Evolutionary conservation across 1,140 invertebrate genomes (phyloP).

Genomic region (Anoplolepis gracilipes): DNA sequence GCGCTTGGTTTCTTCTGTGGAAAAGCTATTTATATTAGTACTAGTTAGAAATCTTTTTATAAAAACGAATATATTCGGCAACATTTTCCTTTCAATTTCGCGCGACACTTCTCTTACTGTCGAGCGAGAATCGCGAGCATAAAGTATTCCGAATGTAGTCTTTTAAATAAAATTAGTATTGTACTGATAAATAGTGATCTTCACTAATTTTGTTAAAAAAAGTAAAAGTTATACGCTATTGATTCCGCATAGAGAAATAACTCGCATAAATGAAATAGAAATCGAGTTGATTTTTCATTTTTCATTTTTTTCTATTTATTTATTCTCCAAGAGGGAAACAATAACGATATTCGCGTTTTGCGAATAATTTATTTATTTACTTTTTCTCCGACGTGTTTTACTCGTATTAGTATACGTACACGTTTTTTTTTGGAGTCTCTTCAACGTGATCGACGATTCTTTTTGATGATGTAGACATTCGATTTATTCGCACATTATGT

Average conservation of each 20-base stretch:
- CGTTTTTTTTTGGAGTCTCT: conserved; percentile 26
- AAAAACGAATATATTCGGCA: conserved; percentile 5
- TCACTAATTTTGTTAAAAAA: not conserved
- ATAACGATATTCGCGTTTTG: conserved; percentile 37
- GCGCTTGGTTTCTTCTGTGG: conserved; percentile 44
- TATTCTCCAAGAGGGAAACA: conserved; percentile 30
- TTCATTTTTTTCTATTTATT: conserved; percentile 66
- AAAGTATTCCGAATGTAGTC: not conserved
- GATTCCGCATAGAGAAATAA: not conserved
- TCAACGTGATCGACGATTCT: conserved; percentile 33
- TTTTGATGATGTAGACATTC: conserved; percentile 28
- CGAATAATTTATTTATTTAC: conserved; percentile 51
- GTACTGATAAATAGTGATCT: too few species aligned
- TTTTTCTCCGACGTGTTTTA: conserved; percentile 33
- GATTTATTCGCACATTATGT: conserved; percentile 29
- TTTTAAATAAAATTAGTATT: too few species aligned
- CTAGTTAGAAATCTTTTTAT: conserved; percentile 23
- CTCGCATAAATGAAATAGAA: not conserved
- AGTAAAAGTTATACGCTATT: conserved; percentile 11
- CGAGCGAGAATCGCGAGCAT: not conserved
- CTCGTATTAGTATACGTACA: conserved; percentile 28
- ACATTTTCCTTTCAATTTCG: conserved; percentile 19
- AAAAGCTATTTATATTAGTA: conserved; percentile 37
- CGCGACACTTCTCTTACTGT: not conserved
- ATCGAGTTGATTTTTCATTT: conserved; percentile 18